Evolutionary conservation across 2,797 vertebrate species (phyloP), one percentile per base, ranked within the genome.

Genomic region (Malacoctenus gilli): DNA sequence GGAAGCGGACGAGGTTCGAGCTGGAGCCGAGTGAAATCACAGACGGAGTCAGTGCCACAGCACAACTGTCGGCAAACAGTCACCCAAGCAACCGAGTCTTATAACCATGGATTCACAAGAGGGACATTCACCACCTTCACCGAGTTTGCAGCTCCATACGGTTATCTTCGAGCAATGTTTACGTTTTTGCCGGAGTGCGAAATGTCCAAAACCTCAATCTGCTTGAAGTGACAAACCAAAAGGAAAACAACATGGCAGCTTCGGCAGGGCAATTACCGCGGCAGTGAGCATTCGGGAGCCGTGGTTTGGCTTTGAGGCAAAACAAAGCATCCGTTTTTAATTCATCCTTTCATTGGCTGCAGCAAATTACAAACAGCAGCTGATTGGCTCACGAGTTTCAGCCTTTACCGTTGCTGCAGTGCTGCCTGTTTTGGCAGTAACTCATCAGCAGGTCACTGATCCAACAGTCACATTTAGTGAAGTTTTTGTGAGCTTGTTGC

Each of bases 31-130:
- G 12, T 59, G 46, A 65, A 67, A 51, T 50, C 73, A 54, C 68
- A 46, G 41, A 79, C 49, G 22, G 59, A 72, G 74, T 66, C 63
- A 68, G 57, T 80, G 60, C 69, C 62, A 21, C 57, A 75, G 68
- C 74, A 58, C 15, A 70, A 61, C 60, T 64, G 69, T 64, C 53
- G 53, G 53, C 18, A 40, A 49, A 58, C 42, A 18, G 57, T 35
- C 37, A 50, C 44, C 12, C 18, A 39, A 19, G 32, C 16, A 34
- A 22, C 41, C 0, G 1, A 68, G 53, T 47, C 65, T 20, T 1
- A 22, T 20, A 14, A 32, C 25, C 52, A 25, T 41, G 28, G 32
- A 35, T 70, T 72, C 37, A 53, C 35, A 65, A 31, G 41, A 43
- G 23, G 15, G 11, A n/a, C n/a, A n/a, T n/a, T n/a, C n/a, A n/a